Evolutionary conservation across 2,113 vertebrate species (phyloP), one percentile per base, ranked within the genome.

Genomic region (Gallinago paraguaiae): DNA sequence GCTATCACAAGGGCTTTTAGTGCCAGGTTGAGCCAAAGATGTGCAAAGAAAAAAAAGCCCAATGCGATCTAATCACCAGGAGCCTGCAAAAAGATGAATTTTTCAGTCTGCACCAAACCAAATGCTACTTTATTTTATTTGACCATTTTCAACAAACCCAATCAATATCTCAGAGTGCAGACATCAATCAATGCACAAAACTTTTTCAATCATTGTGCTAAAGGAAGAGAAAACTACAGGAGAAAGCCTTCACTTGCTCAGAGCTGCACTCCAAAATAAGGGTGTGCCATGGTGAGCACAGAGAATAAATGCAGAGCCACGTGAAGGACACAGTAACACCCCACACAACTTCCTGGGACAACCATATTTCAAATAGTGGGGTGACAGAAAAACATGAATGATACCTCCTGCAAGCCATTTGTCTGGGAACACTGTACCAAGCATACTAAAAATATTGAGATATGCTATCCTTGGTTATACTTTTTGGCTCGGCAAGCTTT

Each of bases 41-140:
- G 39, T 12, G 31, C 56, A 84, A 41, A 82, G 70, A n/a, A 86
- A 83, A 75, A 77, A 92, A 68, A 93, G 46, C 68, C 80, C 53
- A 53, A 31, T 7, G 51, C 33, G 67, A 90, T 82, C 86, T 85
- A 70, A 93, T 92, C 78, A 84, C 54, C 35, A 59, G 86, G 43
- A 93, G 35, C 69, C 84, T 95, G 77, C 76, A 88, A 93, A 93
- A 76, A 95, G 88, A 95, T 82, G 43, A 88, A 53, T 95, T 93
- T 92, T 88, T 82, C 81, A 92, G 31, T 17, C 72, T 86, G 71
- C 71, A 91, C 64, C 86, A 81, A 92, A 76, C 76, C 75, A 86
- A 96, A 84, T 15, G 68, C 76, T 71, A 22, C 86, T 88, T 94
- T 82, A 92, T 94, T 94, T 95, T 75, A 79, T 90, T 85, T 97